phyloP scores from a whole-genome alignment of 2,888 invertebrate genomes.

The Conistra vaccinii region DNA sequence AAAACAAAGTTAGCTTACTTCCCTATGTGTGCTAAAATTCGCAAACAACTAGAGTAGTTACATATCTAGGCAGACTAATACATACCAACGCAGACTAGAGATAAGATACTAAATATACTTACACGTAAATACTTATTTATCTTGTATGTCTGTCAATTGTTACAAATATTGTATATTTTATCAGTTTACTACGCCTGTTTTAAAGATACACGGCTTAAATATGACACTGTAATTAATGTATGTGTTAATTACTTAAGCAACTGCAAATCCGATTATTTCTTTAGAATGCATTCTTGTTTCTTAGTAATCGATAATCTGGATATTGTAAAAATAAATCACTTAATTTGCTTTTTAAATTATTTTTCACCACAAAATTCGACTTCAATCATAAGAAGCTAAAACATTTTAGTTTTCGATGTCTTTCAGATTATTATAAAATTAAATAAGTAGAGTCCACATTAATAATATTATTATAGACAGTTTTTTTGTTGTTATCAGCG shows the following conservation, averaged over 20 bases:
- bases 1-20: constrained; percentile 30
- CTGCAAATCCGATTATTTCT: neutral
- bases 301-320: neutral
- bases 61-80: neutral
- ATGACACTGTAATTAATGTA: neutral
- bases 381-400: neutral
- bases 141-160: constrained; percentile 21
- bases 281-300: neutral
- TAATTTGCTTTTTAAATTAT: neutral
- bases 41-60: constrained; percentile 33
- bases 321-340: neutral
- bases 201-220: neutral
- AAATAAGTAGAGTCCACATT: constrained; percentile 1
- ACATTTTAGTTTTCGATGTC: neutral
- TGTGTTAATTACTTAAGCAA: neutral
- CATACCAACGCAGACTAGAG: constrained; percentile 9
- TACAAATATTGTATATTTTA: constrained; percentile 3
- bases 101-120: constrained; percentile 38
- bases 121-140: constrained; percentile 6
- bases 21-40: constrained; percentile 13
- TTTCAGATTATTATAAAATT: neutral
- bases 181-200: constrained; percentile 17
- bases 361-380: neutral
- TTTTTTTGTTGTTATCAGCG: constrained; percentile 19
- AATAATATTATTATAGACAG: constrained; percentile 5